Evolutionary conservation across 2,797 vertebrate genomes (phyloP), one percentile per base, ranked within the genome.

Genomic region (Peromyscus aztecus): DNA sequence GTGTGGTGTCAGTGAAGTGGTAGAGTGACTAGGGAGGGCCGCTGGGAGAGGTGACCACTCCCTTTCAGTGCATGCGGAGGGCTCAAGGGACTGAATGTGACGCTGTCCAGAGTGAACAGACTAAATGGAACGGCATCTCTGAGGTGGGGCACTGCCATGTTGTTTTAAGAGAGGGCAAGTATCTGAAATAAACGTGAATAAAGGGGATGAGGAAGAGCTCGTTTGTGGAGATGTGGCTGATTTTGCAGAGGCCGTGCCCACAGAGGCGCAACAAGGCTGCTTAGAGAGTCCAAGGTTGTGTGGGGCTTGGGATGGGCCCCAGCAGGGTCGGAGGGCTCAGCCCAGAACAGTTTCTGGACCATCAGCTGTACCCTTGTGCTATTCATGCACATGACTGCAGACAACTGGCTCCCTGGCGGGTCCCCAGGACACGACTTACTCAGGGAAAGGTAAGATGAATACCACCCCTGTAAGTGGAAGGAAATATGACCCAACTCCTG

Each of bases 51-150:
- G 91, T 96, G 73, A 93, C 78, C 82, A 34, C 71, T 97, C 52
- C 95, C 75, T 96, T 96, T 91, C 55, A 61, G 94, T 97, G 97
- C 97, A 92, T 96, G 96, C 95, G 96, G 97, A 96, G 57, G 76
- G 91, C 82, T 97, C 90, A 91, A 96, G 96, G 97, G 94, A 95
- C 97, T 82, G 89, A 98, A 78, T 89, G 90, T 92, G 95, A 97
- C 95, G 71, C 80, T 98, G 98, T 98, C 93, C 88, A 94, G 92
- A 94, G 98, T 94, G 93, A 98, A 97, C 69, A 89, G 97, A 98
- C 97, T 97, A 98, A 98, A 98, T 61, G 71, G 95, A 67, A 81
- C 87, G 81, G 81, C 69, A 81, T 95, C 93, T n/a, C 69, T 63
- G 75, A 95, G 87, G 14, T 91, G 69, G 95, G 92, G 80, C 43